A percentile compares a stretch with the other conserved stretches of the same genome.
phyloP scores from a whole-genome alignment of 53 echinoderm and acorn worm genomes.

The Antedon mediterranea region DNA sequence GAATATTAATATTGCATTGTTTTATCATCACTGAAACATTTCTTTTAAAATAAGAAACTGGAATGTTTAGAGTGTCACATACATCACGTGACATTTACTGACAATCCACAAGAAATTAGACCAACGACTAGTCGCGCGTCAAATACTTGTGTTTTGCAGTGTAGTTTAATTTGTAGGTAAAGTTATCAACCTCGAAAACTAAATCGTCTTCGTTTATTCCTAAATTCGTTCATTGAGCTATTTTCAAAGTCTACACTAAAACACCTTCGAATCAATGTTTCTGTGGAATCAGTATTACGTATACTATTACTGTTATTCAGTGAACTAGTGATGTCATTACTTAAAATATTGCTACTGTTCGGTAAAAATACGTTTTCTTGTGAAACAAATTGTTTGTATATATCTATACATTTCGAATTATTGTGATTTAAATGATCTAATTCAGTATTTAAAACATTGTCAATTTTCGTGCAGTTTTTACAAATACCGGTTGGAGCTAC shows the following conservation, averaged over 20 bases:
- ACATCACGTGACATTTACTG: too few species aligned
- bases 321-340: not conserved
- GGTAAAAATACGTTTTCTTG: not conserved
- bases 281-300: not conserved
- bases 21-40: not conserved
- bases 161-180: not conserved
- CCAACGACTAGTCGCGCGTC: too few species aligned
- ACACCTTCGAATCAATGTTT: not conserved
- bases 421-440: not conserved
- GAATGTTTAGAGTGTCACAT: not conserved
- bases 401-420: not conserved
- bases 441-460: not conserved
- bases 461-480: not conserved
- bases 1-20: not conserved
- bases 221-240: not conserved
- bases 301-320: not conserved
- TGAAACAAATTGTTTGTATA: not conserved
- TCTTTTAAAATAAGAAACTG: not conserved
- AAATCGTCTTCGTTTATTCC: not conserved
- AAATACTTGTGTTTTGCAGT: too few species aligned
- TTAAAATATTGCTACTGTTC: not conserved
- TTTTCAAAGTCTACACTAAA: not conserved
- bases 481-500: not conserved
- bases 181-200: not conserved
- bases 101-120: too few species aligned